phyloP scores from a whole-genome alignment of 35 echinoderm and acorn worm species.

The Apostichopus californicus region DNA sequence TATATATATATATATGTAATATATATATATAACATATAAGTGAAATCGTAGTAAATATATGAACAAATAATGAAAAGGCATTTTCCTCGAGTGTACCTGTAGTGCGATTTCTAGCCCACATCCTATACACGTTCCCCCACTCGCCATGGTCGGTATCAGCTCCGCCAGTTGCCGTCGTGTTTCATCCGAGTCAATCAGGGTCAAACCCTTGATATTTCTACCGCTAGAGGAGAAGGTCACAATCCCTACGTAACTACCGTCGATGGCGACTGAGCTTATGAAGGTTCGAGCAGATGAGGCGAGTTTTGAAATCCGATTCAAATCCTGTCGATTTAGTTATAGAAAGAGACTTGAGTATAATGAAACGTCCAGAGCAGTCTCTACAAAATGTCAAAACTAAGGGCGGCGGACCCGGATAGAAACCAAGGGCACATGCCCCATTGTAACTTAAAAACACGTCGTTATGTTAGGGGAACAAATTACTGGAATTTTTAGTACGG shows the following conservation, averaged over 20 bases:
- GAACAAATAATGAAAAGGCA: neutral
- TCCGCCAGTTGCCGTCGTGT: neutral
- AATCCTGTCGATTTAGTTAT: neutral
- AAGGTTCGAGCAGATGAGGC: neutral
- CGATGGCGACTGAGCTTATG: constrained; percentile 3
- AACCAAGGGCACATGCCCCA: too few species aligned
- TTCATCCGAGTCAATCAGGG: constrained; percentile 31
- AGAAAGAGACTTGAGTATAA: neutral
- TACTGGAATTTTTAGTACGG: too few species aligned
- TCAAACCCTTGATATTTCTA: neutral
- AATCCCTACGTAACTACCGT: constrained; percentile 42
- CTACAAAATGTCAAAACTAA: too few species aligned
- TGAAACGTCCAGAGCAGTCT: too few species aligned
- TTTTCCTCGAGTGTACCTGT: neutral
- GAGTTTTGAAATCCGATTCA: neutral
- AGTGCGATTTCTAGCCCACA: neutral
- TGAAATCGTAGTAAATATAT: neutral
- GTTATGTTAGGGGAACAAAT: too few species aligned
- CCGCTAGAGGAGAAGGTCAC: neutral
- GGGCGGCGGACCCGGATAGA: too few species aligned
- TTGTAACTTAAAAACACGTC: too few species aligned
- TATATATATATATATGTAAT: neutral
- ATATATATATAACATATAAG: neutral
- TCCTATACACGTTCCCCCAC: constrained; percentile 25
- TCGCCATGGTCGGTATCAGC: neutral